Evolutionary conservation across 2,888 invertebrate genomes (phyloP).

Genomic region (Zele albiditarsus): DNA sequence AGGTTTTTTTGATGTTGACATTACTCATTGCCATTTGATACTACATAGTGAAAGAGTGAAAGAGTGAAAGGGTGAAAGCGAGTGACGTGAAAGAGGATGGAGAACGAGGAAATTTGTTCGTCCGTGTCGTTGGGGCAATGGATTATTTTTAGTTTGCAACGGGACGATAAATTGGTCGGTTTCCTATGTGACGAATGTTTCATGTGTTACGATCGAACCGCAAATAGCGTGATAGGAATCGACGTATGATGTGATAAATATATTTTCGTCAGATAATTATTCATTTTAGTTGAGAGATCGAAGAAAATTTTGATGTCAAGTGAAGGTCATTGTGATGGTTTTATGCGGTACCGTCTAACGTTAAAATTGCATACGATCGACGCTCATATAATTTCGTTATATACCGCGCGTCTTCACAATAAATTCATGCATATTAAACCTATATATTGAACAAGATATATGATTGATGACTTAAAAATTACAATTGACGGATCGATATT

Average conservation of each 20-base stretch:
- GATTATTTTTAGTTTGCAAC: conserved; percentile 50
- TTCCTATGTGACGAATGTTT: conserved; percentile 58
- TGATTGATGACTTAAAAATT: neutral
- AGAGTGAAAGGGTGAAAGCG: neutral
- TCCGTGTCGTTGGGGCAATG: conserved; percentile 55
- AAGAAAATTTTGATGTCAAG: neutral
- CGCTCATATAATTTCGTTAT: neutral
- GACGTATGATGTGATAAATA: neutral
- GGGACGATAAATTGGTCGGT: conserved; percentile 65
- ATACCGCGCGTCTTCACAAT: no score
- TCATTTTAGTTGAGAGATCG: neutral
- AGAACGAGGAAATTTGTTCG: conserved; percentile 57
- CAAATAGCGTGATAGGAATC: conserved; percentile 47
- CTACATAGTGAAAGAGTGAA: conserved; percentile 5
- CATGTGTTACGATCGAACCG: conserved; percentile 63
- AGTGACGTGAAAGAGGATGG: neutral
- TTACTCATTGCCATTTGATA: conserved; percentile 60
- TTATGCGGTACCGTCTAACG: neutral
- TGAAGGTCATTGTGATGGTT: neutral
- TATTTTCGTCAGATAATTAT: neutral
- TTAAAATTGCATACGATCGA: neutral
- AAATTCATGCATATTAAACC: neutral
- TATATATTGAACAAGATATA: neutral
- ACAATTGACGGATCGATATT: neutral
- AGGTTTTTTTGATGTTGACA: conserved; percentile 56